These are phyloP conservation scores for Leistus spinibarbis DNA, from an alignment of 2,888 invertebrate genomes.

Conservation along the genomic window DNA sequence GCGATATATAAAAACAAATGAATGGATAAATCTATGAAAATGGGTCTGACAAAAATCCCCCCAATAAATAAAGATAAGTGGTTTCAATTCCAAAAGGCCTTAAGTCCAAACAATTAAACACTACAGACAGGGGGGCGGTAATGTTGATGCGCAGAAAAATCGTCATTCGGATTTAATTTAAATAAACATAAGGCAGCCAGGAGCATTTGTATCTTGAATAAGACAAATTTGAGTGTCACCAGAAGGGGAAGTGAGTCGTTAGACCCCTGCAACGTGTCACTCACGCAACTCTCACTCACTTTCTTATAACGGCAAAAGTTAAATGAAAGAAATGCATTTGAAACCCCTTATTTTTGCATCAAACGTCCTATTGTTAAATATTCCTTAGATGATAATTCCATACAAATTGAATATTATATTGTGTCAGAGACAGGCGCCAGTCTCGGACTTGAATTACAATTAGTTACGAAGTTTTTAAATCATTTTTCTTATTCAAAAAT, in stretches of 20 bases:
- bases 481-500: not conserved
- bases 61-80: not conserved
- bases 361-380: not conserved
- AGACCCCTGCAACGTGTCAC: too few species aligned
- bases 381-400: not conserved
- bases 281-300: not conserved
- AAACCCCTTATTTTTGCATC: not conserved
- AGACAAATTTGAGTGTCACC: not conserved
- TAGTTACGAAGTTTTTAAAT: not conserved
- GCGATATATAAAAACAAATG: too few species aligned
- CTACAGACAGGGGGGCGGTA: not conserved
- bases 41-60: not conserved
- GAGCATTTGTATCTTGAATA: not conserved
- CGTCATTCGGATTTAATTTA: not conserved
- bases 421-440: not conserved
- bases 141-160: not conserved
- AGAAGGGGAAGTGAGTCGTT: not conserved
- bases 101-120: not conserved
- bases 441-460: not conserved
- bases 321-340: not conserved
- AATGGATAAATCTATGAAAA: not conserved
- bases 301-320: not conserved
- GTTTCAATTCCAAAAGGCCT: not conserved
- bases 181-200: not conserved
- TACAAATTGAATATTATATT: not conserved